A percentile compares a stretch with the other conserved stretches of the same genome.
Evolutionary conservation across 2,113 vertebrate genomes (phyloP).

Genomic region (Xerus inauris): DNA sequence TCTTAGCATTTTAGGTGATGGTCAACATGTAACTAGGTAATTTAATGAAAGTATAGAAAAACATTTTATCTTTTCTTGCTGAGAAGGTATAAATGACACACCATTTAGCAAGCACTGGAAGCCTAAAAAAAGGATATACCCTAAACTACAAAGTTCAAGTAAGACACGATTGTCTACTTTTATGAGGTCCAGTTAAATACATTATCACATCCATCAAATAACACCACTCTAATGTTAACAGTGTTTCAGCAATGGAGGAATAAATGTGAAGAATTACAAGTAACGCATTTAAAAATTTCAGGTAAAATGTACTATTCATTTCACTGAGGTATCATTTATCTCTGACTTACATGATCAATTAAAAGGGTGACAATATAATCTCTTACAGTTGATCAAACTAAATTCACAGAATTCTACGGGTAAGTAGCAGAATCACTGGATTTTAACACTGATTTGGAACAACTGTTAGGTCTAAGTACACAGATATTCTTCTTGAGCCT

Average conservation of each 20-base stretch:
- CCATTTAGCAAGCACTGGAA: not conserved
- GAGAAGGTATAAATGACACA: not conserved
- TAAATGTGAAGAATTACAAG: not conserved
- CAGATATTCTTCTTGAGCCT: not conserved
- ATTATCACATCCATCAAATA: not conserved
- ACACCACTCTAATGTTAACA: not conserved
- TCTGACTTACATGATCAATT: not conserved
- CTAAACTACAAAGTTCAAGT: not conserved
- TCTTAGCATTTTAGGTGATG: not conserved
- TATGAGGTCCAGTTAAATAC: not conserved
- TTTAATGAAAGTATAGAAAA: not conserved
- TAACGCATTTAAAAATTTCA: not conserved
- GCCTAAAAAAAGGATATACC: not conserved
- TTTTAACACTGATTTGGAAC: not conserved
- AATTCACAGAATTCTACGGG: not conserved
- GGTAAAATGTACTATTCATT: not conserved
- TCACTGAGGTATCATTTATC: not conserved
- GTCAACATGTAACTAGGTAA: not conserved
- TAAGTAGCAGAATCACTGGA: not conserved
- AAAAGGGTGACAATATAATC: not conserved
- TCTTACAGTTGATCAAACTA: not conserved
- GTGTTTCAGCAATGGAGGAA: not conserved
- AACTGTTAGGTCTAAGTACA: not conserved
- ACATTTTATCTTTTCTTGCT: not conserved
- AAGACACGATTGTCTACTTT: not conserved